Percentiles rank a stretch among this genome's conserved stretches.
Evolutionary conservation across 2,888 invertebrate genomes (phyloP).

Genomic region (Drosophila lutescens): DNA sequence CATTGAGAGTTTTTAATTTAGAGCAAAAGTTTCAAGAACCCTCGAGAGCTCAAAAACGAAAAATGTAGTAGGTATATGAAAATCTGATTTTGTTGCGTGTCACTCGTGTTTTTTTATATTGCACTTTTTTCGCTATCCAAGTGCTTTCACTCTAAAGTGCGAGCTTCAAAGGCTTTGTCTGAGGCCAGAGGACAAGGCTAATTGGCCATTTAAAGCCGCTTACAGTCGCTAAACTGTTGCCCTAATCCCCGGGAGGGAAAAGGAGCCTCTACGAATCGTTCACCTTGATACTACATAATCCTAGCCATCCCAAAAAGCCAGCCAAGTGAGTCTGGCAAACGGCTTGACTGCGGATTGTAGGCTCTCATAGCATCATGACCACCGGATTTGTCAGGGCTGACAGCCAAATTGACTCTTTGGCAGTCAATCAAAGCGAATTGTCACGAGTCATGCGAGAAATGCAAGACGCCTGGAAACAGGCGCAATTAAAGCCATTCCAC

Average conservation of each 20-base stretch:
- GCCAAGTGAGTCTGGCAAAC: neutral
- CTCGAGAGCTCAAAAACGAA: neutral
- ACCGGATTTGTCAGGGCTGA: constrained; percentile 29
- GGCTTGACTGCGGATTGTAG: neutral
- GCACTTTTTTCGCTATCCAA: neutral
- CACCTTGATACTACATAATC: constrained; percentile 14
- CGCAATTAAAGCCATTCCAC: constrained; percentile 58
- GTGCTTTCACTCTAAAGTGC: neutral
- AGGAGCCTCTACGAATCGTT: neutral
- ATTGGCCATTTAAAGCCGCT: neutral
- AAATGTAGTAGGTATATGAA: neutral
- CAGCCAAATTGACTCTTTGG: constrained; percentile 46
- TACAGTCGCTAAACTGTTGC: neutral
- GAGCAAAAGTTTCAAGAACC: neutral
- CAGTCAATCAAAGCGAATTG: constrained; percentile 41
- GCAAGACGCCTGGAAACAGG: constrained; percentile 43
- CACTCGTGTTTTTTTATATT: neutral
- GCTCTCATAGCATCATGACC: constrained; percentile 23
- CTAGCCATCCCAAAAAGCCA: neutral
- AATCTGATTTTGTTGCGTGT: neutral
- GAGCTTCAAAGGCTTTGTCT: neutral
- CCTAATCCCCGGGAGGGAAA: neutral
- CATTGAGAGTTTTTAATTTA: neutral
- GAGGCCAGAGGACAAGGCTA: neutral
- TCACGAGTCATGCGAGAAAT: constrained; percentile 55